Conservation (phyloP, 2,113 vertebrate genomes). For the Pseudolaguvia tuberculata region DNA sequence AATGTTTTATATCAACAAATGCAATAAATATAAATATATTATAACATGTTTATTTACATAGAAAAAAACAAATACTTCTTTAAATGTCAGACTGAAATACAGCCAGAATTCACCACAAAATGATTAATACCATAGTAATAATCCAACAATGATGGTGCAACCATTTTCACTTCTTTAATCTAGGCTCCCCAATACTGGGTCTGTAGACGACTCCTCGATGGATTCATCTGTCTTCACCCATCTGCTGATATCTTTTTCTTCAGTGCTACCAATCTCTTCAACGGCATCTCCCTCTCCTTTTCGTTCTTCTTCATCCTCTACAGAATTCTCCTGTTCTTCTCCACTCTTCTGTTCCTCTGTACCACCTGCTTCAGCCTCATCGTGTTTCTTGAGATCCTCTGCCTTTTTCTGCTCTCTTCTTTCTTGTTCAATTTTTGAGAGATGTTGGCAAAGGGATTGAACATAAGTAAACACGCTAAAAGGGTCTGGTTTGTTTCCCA, state of each 20-base stretch:
- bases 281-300: conserved; percentile 32
- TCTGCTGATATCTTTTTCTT: conserved; percentile 14
- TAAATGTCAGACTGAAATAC: background rate
- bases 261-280: background rate
- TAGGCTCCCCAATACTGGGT: background rate
- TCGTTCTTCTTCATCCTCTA: conserved; percentile 30
- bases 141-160: background rate
- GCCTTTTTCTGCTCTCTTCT: conserved; percentile 60
- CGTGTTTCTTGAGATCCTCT: conserved; percentile 46
- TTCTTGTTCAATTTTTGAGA: conserved; percentile 75
- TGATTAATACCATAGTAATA: background rate
- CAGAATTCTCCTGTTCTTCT: conserved; percentile 43
- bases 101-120: background rate
- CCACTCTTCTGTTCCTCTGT: conserved; percentile 38
- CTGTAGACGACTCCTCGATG: background rate
- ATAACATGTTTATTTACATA: conserved; percentile 4
- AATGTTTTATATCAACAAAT: too few relatives aligned
- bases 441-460: conserved; percentile 74
- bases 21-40: conserved; percentile 13
- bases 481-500: conserved; percentile 66
- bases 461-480: conserved; percentile 75
- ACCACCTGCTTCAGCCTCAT: conserved; percentile 34
- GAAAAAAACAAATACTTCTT: background rate
- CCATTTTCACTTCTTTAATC: background rate
- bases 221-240: conserved; percentile 26